These are phyloP conservation scores for Sylvia borin DNA, from an alignment of 2,797 vertebrate species.

Conservation along the genomic window DNA sequence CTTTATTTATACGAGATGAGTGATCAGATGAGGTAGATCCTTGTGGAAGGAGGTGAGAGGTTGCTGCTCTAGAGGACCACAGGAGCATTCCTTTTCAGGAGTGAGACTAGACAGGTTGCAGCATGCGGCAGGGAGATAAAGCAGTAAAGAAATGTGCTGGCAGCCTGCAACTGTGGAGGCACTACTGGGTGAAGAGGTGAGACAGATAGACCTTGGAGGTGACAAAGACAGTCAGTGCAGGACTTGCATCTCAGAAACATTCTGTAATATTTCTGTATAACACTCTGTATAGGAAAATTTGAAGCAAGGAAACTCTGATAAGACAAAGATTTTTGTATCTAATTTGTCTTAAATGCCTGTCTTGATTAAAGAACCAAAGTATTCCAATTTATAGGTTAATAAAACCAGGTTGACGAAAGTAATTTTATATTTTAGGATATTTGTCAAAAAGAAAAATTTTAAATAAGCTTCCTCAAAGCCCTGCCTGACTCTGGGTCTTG, in stretches of 20 bases:
- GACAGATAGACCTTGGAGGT: not conserved
- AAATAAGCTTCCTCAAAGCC: not conserved
- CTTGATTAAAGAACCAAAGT: not conserved
- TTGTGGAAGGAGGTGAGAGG: not conserved
- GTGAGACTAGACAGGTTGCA: not conserved
- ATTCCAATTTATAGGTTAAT: not conserved
- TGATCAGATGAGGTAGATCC: not conserved
- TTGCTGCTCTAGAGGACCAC: not conserved
- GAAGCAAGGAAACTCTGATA: not conserved
- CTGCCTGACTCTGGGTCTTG: not conserved
- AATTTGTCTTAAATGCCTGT: not conserved
- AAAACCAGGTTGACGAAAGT: not conserved
- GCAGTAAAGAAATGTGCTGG: rapidly evolving
- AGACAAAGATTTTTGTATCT: not conserved
- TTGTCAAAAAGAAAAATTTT: not conserved
- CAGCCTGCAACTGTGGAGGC: not conserved
- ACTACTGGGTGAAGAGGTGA: not conserved
- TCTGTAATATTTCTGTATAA: not conserved
- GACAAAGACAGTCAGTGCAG: not conserved
- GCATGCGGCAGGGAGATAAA: not conserved
- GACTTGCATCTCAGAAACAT: not conserved
- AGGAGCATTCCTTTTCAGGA: not conserved
- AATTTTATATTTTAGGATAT: not conserved
- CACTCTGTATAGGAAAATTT: not conserved
- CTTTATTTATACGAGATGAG: not conserved